phyloP scores from a whole-genome alignment of 1,140 invertebrate species.

The Glossosoma conforme region DNA sequence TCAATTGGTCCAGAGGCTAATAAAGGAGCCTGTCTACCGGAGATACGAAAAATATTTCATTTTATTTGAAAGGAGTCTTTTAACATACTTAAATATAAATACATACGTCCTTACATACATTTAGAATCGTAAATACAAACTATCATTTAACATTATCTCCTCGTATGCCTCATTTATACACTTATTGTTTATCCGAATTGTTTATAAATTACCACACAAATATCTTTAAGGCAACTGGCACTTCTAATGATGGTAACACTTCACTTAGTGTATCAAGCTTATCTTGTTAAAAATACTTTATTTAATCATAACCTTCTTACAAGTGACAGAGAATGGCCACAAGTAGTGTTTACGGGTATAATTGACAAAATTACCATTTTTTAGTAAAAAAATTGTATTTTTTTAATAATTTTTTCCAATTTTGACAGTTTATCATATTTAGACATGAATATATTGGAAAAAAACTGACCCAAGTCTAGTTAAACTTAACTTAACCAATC shows the following conservation, averaged over 20 bases:
- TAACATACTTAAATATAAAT: slow-evolving; percentile 4
- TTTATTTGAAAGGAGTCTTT: slow-evolving; percentile 2
- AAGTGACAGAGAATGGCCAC: too few species aligned
- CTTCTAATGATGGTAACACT: slow-evolving; percentile 11
- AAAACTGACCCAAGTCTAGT: too few species aligned
- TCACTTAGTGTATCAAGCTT: not conserved
- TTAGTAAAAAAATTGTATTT: too few species aligned
- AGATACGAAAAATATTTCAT: slow-evolving; percentile 23
- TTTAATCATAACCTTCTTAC: too few species aligned
- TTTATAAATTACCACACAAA: slow-evolving; percentile 15
- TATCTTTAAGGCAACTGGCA: slow-evolving; percentile 28
- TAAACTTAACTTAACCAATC: too few species aligned
- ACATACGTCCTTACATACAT: slow-evolving; percentile 14
- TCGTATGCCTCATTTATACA: not conserved
- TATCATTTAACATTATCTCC: not conserved
- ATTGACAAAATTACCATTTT: too few species aligned
- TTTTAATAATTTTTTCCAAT: too few species aligned
- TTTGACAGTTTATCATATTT: too few species aligned
- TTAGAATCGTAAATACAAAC: too few species aligned
- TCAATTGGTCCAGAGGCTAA: slow-evolving; percentile 24
- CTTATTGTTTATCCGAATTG: not conserved
- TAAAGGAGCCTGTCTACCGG: slow-evolving; percentile 7
- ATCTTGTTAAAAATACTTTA: too few species aligned
- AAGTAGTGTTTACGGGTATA: too few species aligned
- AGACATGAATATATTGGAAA: too few species aligned